Percentiles rank a stretch among this genome's conserved stretches.
Evolutionary conservation across 92 coral and sea anemone species (phyloP).

Genomic region (Galaxea fascicularis): DNA sequence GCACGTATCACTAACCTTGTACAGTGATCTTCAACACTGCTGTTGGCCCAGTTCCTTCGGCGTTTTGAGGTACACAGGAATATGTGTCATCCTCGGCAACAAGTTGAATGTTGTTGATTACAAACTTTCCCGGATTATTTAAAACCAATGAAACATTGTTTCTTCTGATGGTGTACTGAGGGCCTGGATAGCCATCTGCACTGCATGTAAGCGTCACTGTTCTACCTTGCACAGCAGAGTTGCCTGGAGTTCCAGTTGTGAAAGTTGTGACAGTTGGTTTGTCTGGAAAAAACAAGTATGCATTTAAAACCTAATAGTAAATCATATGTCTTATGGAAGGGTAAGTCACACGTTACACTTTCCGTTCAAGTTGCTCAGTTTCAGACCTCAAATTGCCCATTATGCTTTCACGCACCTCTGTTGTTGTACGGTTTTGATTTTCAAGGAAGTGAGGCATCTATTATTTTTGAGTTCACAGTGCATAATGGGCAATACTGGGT

Average conservation of each 20-base stretch:
- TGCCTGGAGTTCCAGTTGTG: slow-evolving; percentile 66
- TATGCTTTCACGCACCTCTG: too few relatives aligned
- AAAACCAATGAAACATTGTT: background rate
- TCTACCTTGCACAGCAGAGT: slow-evolving; percentile 45
- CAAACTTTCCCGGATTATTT: slow-evolving; percentile 13
- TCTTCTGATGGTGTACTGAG: slow-evolving; percentile 57
- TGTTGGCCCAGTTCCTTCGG: slow-evolving; percentile 65
- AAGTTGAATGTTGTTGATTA: slow-evolving; percentile 31
- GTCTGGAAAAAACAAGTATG: slow-evolving; percentile 38
- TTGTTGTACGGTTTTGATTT: too few relatives aligned
- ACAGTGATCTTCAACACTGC: slow-evolving; percentile 28
- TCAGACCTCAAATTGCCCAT: too few relatives aligned
- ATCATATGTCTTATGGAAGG: too few relatives aligned
- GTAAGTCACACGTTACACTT: too few relatives aligned
- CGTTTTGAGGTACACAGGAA: slow-evolving; percentile 61
- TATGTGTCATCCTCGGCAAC: slow-evolving; percentile 47
- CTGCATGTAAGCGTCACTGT: slow-evolving; percentile 65
- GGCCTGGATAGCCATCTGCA: slow-evolving; percentile 82
- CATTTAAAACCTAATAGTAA: background rate
- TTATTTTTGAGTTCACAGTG: too few relatives aligned
- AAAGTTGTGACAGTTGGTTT: slow-evolving; percentile 56
- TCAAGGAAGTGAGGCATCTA: too few relatives aligned
- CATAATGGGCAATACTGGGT: too few relatives aligned
- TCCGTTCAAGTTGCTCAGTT: too few relatives aligned
- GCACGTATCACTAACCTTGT: slow-evolving; percentile 46